Evolutionary conservation across 1,140 invertebrate species (phyloP).

Genomic region (Hormaphis cornu): DNA sequence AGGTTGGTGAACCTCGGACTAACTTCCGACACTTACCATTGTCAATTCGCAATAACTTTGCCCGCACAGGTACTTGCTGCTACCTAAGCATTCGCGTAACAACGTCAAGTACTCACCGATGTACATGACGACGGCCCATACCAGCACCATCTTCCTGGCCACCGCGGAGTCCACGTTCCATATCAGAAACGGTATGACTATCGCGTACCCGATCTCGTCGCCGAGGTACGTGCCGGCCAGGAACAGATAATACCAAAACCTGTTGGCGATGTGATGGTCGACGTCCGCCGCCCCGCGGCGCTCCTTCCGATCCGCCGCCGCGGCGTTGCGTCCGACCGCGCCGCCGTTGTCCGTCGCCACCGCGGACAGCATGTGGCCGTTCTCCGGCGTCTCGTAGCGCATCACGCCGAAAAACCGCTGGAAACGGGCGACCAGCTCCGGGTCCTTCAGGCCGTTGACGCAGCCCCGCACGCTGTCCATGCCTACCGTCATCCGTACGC

Average conservation of each 20-base stretch:
- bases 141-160: slow-evolving; percentile 63
- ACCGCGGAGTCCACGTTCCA: slow-evolving; percentile 84
- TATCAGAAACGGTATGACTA: slow-evolving; percentile 82
- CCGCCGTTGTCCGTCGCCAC: background rate
- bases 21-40: no score
- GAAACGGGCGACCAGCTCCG: slow-evolving; percentile 36
- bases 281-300: no score
- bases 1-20: no score
- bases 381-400: background rate
- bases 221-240: slow-evolving; percentile 71
- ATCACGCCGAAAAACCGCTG: slow-evolving; percentile 38
- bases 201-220: slow-evolving; percentile 79
- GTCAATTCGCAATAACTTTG: no score
- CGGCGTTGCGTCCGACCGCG: background rate
- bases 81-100: no score
- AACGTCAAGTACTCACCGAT: slow-evolving; percentile 53
- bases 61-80: no score
- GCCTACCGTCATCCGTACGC: no score
- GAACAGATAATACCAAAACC: slow-evolving; percentile 80
- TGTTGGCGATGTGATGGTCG: slow-evolving; percentile 56
- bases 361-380: background rate
- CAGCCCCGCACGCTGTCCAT: background rate
- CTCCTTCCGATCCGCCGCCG: slow-evolving; percentile 16
- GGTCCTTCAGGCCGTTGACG: slow-evolving; percentile 36
- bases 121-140: slow-evolving; percentile 80